These are phyloP conservation scores for Apotomis turbidana DNA, from an alignment of 2,888 invertebrate species.

Conservation along the genomic window DNA sequence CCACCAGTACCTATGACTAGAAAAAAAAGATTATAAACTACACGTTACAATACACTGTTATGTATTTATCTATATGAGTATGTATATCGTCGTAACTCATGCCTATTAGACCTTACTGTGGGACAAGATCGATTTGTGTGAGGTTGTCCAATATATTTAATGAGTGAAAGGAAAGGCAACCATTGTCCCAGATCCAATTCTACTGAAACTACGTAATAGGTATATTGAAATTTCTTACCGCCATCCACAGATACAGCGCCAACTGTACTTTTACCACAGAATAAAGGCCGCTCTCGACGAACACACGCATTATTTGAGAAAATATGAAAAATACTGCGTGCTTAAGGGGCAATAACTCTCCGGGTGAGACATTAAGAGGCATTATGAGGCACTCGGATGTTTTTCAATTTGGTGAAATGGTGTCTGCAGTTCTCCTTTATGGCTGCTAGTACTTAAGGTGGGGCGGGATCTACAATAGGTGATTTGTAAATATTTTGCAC, in stretches of 20 bases:
- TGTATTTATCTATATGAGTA: too few relatives aligned
- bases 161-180: too few relatives aligned
- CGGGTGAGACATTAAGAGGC: conserved; percentile 72
- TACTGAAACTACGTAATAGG: too few relatives aligned
- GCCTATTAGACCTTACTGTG: too few relatives aligned
- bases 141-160: too few relatives aligned
- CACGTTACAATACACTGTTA: too few relatives aligned
- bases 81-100: too few relatives aligned
- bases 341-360: conserved; percentile 73
- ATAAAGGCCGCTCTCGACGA: conserved; percentile 52
- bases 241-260: not conserved
- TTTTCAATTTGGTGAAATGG: conserved; percentile 80
- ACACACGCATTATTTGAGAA: conserved; percentile 70
- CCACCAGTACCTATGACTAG: too few relatives aligned
- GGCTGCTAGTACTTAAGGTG: conserved; percentile 54
- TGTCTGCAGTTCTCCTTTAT: conserved; percentile 65
- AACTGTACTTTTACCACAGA: conserved; percentile 29
- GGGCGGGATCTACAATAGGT: conserved; percentile 25
- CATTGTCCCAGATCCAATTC: too few relatives aligned
- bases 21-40: too few relatives aligned
- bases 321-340: conserved; percentile 76
- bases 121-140: too few relatives aligned
- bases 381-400: conserved; percentile 76
- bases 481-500: conserved; percentile 12
- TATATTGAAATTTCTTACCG: too few relatives aligned